Evolutionary conservation across 30 jellyfish, hydroid and myxozoan species (phyloP), one percentile per base, ranked within the genome.

Genomic region (Aurelia sp.): DNA sequence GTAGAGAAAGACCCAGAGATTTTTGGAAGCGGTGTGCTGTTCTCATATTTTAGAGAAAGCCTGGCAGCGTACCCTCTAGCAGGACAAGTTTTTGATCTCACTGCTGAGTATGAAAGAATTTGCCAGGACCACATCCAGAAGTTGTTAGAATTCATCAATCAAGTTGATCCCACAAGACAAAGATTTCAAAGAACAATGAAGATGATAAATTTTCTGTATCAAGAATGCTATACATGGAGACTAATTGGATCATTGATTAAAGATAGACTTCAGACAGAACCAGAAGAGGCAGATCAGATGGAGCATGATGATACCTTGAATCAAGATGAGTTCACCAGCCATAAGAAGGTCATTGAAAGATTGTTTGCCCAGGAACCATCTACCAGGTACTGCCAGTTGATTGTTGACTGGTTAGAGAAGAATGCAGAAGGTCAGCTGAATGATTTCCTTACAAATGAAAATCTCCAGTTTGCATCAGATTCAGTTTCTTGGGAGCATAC

Each of bases 151-250:
- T 81, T 73, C 50, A 71, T 92, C 35, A 57, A 73, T 71, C 92
- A 92, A 60, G 89, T 86, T 27, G 96, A 92, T 52, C 98, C 98
- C 23, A 60, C 95, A 11, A 76, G 98, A 59, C 82, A 62, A 63
- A 86, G 98, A 64, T 81, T 85, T 16, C 77, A 76, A 61, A 92
- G 81, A 23, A 64, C 96, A 22, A 73, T 81, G 3, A 76, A 76
- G 13, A 44, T 92, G 89, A 77, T 92, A 30, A 74, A 76, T 44
- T 91, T 76, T n/a, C 81, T 92, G 73, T 80, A 92, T 33, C 98
- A 92, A 81, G 98, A 92, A 73, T 92, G 98, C 37, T 86, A 87
- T 79, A 92, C 98, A 15, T 92, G 98, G 98, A 74, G 98, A 40
- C 87, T 92, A 15, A 52, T 92, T 37, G 97, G 96, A 33, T 92